These are phyloP conservation scores for Dissostichus mawsoni DNA, from an alignment of 2,113 vertebrate genomes.

Conservation along the genomic window DNA sequence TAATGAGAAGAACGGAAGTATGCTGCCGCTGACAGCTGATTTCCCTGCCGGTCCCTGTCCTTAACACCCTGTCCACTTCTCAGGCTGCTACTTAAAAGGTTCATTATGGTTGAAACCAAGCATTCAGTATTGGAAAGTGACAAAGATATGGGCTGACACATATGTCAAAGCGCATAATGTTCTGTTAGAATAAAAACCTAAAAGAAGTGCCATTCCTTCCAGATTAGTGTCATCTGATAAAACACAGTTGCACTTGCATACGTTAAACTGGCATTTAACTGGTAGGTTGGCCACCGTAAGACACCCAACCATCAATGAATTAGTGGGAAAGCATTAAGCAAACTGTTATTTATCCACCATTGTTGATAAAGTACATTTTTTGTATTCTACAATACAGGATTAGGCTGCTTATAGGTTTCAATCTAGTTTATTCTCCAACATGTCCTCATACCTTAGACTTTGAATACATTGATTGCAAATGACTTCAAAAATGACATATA, in stretches of 20 bases:
- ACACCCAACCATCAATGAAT: background rate
- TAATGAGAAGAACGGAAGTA: conserved; percentile 78
- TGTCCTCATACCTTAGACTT: too few relatives aligned
- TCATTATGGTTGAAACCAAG: conserved; percentile 71
- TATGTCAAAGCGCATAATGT: conserved; percentile 29
- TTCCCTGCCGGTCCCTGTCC: conserved; percentile 71
- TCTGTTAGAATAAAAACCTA: conserved; percentile 16
- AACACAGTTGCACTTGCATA: background rate
- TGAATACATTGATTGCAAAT: too few relatives aligned
- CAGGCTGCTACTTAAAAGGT: conserved; percentile 71
- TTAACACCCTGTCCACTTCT: conserved; percentile 67
- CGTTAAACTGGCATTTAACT: background rate
- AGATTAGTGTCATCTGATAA: background rate
- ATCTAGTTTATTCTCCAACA: background rate
- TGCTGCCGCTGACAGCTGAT: conserved; percentile 79
- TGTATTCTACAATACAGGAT: background rate
- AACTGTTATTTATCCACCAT: too few relatives aligned
- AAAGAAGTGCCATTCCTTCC: background rate
- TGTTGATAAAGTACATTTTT: background rate
- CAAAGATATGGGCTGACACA: conserved; percentile 42
- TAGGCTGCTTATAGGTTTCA: too few relatives aligned
- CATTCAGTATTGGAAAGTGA: conserved; percentile 54
- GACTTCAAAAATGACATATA: too few relatives aligned
- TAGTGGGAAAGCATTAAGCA: background rate
- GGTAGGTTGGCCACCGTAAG: background rate